phyloP scores from a whole-genome alignment of 2,888 invertebrate genomes.

The Drosophila neotestacea region DNA sequence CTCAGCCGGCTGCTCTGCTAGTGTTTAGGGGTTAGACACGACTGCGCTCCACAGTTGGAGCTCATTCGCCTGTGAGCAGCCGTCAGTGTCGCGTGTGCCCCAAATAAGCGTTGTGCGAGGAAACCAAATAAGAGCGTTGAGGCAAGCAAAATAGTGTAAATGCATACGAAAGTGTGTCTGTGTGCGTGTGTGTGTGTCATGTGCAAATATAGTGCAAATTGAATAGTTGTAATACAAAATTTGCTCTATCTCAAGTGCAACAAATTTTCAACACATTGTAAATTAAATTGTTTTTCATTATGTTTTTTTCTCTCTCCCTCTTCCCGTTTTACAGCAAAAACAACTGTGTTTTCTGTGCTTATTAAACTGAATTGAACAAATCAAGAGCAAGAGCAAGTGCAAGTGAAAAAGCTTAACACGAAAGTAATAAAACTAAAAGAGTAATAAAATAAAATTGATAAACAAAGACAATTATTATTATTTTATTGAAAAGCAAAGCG shows the following conservation, averaged over 20 bases:
- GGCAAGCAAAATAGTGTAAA: slow-evolving; percentile 41
- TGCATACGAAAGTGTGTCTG: slow-evolving; percentile 27
- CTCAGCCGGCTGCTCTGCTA: slow-evolving; percentile 8
- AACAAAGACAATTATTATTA: slow-evolving; percentile 29
- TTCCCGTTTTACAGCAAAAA: slow-evolving; percentile 40
- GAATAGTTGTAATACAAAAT: slow-evolving; percentile 28
- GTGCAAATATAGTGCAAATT: slow-evolving; percentile 53
- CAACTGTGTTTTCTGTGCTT: slow-evolving; percentile 35
- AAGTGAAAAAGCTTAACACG: slow-evolving; percentile 33
- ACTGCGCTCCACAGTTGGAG: slow-evolving; percentile 34
- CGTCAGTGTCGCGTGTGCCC: slow-evolving; percentile 82
- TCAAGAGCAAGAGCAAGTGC: slow-evolving; percentile 31
- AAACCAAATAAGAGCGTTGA: slow-evolving; percentile 47
- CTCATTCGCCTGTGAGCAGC: slow-evolving; percentile 80
- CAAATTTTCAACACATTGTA: slow-evolving; percentile 17
- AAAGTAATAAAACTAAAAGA: slow-evolving; percentile 25
- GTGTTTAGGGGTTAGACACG: slow-evolving; percentile 46
- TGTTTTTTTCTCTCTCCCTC: slow-evolving; percentile 12
- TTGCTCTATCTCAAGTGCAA: slow-evolving; percentile 32
- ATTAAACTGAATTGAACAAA: slow-evolving; percentile 56
- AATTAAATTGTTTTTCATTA: slow-evolving; percentile 20
- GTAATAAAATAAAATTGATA: slow-evolving; percentile 22
- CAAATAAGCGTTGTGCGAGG: slow-evolving; percentile 42
- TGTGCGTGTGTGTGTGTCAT: slow-evolving; percentile 19
- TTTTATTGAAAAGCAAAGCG: slow-evolving; percentile 53